These are phyloP conservation scores for Otolemur garnettii DNA, from an alignment of 2,113 vertebrate species.

Conservation along the genomic window DNA sequence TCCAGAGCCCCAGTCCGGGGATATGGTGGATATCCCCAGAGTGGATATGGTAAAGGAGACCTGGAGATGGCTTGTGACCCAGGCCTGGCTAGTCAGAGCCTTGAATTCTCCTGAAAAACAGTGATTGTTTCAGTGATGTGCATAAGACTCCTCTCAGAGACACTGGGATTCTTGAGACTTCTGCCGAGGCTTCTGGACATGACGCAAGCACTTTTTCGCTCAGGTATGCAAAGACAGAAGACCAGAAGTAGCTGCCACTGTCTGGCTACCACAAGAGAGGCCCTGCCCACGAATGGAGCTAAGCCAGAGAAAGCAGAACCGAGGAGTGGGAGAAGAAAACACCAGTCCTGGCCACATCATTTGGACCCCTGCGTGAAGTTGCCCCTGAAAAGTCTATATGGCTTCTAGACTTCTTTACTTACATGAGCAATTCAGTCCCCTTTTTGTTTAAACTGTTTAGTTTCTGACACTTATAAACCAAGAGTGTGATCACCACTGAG, in stretches of 20 bases:
- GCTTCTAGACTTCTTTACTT: neutral
- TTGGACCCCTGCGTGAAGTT: neutral
- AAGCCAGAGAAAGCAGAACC: neutral
- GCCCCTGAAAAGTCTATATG: neutral
- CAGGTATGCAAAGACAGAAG: neutral
- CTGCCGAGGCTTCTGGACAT: neutral
- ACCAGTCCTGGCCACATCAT: neutral
- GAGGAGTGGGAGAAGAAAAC: neutral
- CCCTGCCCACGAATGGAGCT: neutral
- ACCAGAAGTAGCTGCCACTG: neutral
- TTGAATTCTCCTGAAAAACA: neutral
- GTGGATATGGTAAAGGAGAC: neutral
- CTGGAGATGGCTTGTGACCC: neutral
- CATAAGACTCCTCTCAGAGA: neutral
- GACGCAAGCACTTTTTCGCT: neutral
- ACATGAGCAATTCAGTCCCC: neutral
- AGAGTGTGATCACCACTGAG: neutral
- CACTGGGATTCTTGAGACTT: neutral
- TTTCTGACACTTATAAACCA: slow-evolving; percentile 7
- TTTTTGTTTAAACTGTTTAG: neutral
- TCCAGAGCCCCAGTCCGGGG: neutral
- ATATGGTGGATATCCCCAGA: no score
- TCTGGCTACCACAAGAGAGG: neutral
- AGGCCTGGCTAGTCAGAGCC: neutral
- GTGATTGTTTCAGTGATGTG: neutral